Evolutionary conservation across 2,888 invertebrate genomes (phyloP), one percentile per base, ranked within the genome.

Genomic region (Drosophila nigricruria): DNA sequence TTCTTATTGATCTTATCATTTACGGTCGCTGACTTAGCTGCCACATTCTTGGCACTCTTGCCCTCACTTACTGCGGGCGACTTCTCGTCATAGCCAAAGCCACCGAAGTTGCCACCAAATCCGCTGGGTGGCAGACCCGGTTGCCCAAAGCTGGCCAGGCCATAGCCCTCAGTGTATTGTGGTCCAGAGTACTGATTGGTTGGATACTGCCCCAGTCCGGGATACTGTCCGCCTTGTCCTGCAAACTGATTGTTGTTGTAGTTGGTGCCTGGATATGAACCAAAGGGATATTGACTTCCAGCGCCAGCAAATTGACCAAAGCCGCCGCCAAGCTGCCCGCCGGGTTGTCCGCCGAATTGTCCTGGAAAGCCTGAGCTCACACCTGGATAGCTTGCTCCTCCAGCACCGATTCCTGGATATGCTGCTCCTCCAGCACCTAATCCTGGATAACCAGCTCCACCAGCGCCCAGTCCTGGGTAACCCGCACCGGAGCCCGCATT

Each of bases 101-200:
- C 52, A 1, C 63, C 75, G 5, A 58, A 68, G 30, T 73, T 70
- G 38, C 77, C 78, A 0, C 70, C 82, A 40, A 42, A 77, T 16
- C 80, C 77, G 0, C 61, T 70, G 34, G 62, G 47, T 2, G 58
- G 16, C 25, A 82, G 38, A 1, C 73, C 79, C 10, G 77, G 72
- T 20, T 75, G 84, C 10, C 81, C 83, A 3, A 68, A 30, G 16
- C 76, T 75, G 3, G 56, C 69, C 10, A 88, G 75, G 0, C 91
- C 91, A 61, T 91, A 91, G 4, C 91, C 91, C 59, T 91, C 91
- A 5, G 91, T 87, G 30, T 77, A 91, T 59, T 89, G 88, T 3
- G 80, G 75, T 14, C 80, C 80, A 0, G 69, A 77, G 2, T 73
- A 86, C 34, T 82, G 82, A 9, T 49, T 69, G 0, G 23, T 3